Conservation (phyloP, 2,113 vertebrate species). For the Athene cunicularia region DNA sequence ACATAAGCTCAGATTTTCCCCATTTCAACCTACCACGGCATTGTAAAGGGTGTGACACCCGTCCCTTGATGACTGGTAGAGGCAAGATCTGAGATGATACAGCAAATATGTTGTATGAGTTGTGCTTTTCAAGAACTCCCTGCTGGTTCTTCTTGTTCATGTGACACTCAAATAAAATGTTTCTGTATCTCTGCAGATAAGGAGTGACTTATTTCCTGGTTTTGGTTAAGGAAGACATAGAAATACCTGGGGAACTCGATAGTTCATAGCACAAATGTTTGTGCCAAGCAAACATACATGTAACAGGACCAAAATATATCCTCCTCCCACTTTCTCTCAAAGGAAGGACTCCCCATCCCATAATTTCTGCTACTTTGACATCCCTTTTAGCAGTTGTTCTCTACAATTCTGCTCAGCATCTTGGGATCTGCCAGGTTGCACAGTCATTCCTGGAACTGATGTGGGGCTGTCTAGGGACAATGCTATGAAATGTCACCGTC, state of each 20-base stretch:
- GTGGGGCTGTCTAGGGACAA: not conserved
- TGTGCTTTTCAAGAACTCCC: not conserved
- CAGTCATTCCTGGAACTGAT: not conserved
- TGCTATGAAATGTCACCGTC: not conserved
- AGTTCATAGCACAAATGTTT: not conserved
- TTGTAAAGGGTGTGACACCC: not conserved
- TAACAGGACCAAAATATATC: not conserved
- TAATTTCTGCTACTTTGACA: not conserved
- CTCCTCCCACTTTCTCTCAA: not conserved
- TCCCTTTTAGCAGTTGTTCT: not conserved
- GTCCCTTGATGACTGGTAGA: not conserved
- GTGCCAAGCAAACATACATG: not conserved
- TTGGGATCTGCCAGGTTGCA: not conserved
- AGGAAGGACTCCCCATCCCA: not conserved
- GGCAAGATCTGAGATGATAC: not conserved
- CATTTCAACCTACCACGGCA: not conserved
- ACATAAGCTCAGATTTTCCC: not conserved
- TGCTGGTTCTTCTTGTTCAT: not conserved
- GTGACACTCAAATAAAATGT: not conserved
- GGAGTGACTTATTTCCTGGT: not conserved
- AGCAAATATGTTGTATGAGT: not conserved
- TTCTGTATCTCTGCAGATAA: not conserved
- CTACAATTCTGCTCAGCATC: not conserved
- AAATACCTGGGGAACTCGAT: not conserved
- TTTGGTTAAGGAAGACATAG: not conserved